Evolutionary conservation across 2,113 vertebrate species (phyloP).

Genomic region (Prochilodus magdalenae): DNA sequence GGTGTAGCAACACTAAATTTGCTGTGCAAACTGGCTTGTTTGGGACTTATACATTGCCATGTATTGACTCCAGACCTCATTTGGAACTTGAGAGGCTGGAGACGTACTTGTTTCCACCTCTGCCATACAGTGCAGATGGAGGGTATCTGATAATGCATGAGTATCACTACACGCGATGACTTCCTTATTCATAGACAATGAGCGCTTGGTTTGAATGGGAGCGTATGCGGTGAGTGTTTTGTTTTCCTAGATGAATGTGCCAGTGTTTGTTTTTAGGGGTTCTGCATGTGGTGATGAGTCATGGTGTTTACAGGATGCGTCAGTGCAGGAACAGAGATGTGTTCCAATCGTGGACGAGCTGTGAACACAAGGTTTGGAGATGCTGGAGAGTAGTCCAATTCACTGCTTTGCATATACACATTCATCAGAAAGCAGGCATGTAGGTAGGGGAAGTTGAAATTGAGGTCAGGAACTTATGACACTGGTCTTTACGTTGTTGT

Average conservation of each 20-base stretch:
- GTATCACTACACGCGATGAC: too few relatives aligned
- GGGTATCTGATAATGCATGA: too few relatives aligned
- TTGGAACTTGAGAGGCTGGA: too few relatives aligned
- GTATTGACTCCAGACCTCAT: too few relatives aligned
- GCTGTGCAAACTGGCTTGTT: too few relatives aligned
- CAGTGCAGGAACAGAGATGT: neutral
- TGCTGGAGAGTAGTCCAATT: slow-evolving; percentile 16
- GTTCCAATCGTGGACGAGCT: neutral
- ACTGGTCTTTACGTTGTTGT: neutral
- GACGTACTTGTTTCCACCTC: too few relatives aligned
- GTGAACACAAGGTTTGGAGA: neutral
- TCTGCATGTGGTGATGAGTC: neutral
- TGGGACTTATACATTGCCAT: too few relatives aligned
- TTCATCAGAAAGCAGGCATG: neutral
- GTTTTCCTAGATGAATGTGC: neutral
- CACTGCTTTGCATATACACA: slow-evolving; percentile 11
- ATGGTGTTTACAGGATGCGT: slow-evolving; percentile 21
- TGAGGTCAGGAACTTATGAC: neutral
- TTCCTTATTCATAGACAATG: neutral
- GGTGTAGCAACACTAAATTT: too few relatives aligned
- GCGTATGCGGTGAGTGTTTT: neutral
- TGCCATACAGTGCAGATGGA: too few relatives aligned
- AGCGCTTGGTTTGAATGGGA: neutral
- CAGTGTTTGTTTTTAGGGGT: slow-evolving; percentile 19
- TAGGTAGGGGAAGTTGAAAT: neutral